phyloP scores from a whole-genome alignment of 2,888 invertebrate genomes.

The Netelia inedita region DNA sequence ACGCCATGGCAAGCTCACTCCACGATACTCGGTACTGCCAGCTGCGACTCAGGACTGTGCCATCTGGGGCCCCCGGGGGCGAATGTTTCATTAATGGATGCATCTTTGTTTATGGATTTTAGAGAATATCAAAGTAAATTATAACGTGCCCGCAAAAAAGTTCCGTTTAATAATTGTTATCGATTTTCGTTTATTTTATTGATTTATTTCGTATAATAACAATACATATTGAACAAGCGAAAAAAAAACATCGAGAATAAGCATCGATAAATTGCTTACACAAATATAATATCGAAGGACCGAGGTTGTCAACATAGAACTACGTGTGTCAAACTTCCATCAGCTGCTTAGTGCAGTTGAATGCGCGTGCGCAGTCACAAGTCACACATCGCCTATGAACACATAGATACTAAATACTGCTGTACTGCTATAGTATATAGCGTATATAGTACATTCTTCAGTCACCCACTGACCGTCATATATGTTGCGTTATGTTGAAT shows the following conservation, averaged over 20 bases:
- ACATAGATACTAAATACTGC: too few relatives aligned
- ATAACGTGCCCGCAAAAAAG: neutral
- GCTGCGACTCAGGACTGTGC: neutral
- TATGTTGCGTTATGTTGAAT: conserved; percentile 22
- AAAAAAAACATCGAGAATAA: neutral
- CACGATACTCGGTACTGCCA: neutral
- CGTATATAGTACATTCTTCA: conserved; percentile 39
- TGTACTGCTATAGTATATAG: neutral
- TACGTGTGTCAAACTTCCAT: conserved; percentile 21
- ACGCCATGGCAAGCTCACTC: neutral
- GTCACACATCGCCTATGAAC: too few relatives aligned
- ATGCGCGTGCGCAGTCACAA: conserved; percentile 37
- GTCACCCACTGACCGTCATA: neutral
- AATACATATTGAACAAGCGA: neutral
- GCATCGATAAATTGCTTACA: too few relatives aligned
- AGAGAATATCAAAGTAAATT: neutral
- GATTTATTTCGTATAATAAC: neutral
- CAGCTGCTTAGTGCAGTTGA: conserved; percentile 44
- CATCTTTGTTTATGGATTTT: too few relatives aligned
- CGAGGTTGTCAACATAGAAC: neutral
- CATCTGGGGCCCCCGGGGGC: too few relatives aligned
- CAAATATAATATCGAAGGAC: too few relatives aligned
- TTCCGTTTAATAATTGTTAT: neutral
- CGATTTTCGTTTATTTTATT: neutral
- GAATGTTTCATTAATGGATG: too few relatives aligned